Evolutionary conservation across 2,113 vertebrate genomes (phyloP), one percentile per base, ranked within the genome.

Genomic region (Rhinogobius similis): DNA sequence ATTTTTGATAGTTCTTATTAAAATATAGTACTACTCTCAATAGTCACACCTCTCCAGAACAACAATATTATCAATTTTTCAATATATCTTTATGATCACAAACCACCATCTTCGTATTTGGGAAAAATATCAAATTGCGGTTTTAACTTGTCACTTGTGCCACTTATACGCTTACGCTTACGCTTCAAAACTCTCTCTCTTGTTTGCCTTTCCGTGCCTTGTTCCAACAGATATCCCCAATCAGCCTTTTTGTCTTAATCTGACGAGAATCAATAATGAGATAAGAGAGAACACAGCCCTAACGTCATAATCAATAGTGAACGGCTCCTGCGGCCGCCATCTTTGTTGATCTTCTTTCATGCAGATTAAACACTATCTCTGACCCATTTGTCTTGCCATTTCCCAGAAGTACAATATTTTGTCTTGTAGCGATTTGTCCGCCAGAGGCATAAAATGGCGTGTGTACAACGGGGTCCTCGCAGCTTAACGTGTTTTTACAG

Each of bases 401-500:
- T 75, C 70, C 65, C 52, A 63, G 26, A 68, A 75, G 55, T 67
- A 26, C 4, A 13, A n/a, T 58, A 55, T 75, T 74, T 68, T 73
- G 76, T 71, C 62, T 65, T 81, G 41, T 18, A 43, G 55, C n/a
- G 32, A 62, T 55, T 44, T 27, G 48, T 67, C 62, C 1, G 2
- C 73, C 52, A 38, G 41, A 66, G 73, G 59, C 58, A 48, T 48
- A 50, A 50, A 73, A 81, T 84, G 78, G 70, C 13, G 2, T 9
- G 10, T 46, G 0, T 21, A 67, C 62, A 58, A 67, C 58, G 62
- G 67, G 62, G 23, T 68, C 6, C 12, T 44, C 38, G 0, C 5
- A 3, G 73, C 72, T 84, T 65, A 73, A 73, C 79, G 65, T 77
- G 79, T 82, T 85, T 87, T 81, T 71, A 72, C 72, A 75, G 83